Conservation (phyloP, 2,888 invertebrate genomes). For the Branchipolynoe longqiensis region DNA sequence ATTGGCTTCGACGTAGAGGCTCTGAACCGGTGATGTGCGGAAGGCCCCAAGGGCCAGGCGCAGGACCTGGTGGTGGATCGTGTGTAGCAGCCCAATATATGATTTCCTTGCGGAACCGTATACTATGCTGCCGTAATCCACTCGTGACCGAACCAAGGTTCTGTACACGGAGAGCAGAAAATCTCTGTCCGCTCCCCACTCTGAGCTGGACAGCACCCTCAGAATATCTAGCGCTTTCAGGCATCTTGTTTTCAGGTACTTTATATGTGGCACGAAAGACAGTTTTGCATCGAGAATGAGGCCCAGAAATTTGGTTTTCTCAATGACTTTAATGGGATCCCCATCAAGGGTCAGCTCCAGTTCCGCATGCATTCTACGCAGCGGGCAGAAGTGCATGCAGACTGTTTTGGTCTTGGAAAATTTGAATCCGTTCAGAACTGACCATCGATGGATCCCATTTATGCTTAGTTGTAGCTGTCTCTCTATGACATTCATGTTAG, state of each 20-base stretch:
- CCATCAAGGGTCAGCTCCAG: constrained; percentile 58
- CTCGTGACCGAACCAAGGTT: constrained; percentile 61
- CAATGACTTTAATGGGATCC: constrained; percentile 57
- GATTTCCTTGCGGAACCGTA: constrained; percentile 65
- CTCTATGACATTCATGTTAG: constrained; percentile 51
- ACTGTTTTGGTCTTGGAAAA: constrained; percentile 64
- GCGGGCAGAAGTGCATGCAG: constrained; percentile 61
- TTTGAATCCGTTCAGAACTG: constrained; percentile 62
- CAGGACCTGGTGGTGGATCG: constrained; percentile 65
- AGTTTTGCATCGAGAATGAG: constrained; percentile 65
- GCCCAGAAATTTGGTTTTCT: constrained; percentile 63
- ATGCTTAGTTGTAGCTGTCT: constrained; percentile 50
- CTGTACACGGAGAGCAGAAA: constrained; percentile 59
- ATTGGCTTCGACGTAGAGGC: constrained; percentile 59
- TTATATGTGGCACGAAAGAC: constrained; percentile 63
- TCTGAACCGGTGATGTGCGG: constrained; percentile 61
- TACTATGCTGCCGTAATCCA: constrained; percentile 65
- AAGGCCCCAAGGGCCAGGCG: constrained; percentile 62
- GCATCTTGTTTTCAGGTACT: constrained; percentile 60
- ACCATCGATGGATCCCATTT: constrained; percentile 45
- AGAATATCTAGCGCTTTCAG: constrained; percentile 63
- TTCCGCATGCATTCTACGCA: constrained; percentile 58
- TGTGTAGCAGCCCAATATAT: constrained; percentile 62
- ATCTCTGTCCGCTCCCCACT: constrained; percentile 61
- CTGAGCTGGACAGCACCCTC: constrained; percentile 59